phyloP scores from a whole-genome alignment of 1,140 invertebrate species.

The Aporrectodea caliginosa region DNA sequence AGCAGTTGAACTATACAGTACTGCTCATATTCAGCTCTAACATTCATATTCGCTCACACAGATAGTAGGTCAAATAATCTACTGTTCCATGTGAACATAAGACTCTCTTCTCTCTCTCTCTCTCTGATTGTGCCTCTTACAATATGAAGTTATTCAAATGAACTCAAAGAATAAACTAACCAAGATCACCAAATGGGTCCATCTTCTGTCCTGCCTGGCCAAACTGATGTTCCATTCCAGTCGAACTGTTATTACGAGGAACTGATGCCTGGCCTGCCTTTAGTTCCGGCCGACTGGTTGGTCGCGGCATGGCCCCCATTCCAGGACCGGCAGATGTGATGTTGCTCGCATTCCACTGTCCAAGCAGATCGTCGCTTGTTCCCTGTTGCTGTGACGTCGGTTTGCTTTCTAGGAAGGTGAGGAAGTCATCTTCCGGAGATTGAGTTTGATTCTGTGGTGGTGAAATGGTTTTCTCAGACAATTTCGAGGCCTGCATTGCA shows the following conservation, averaged over 20 bases:
- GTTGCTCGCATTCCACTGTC: conserved; percentile 43
- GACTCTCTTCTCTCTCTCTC: no score
- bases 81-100: no score
- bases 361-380: conserved; percentile 41
- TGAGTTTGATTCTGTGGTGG: background rate
- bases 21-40: no score
- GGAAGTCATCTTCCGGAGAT: conserved; percentile 38
- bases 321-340: conserved; percentile 42
- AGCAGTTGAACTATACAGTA: no score
- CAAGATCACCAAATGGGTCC: conserved; percentile 8
- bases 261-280: background rate
- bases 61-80: no score
- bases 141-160: no score
- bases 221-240: background rate
- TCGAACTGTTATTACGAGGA: background rate
- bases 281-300: background rate
- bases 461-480: background rate
- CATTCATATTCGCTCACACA: no score
- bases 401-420: conserved; percentile 40
- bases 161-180: conserved; percentile 4
- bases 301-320: conserved; percentile 13
- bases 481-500: conserved; percentile 7
- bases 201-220: background rate
- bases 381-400: background rate
- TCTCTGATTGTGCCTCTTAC: no score